Conservation (phyloP, 2,113 vertebrate species). For the Zosterops hypoxanthus region DNA sequence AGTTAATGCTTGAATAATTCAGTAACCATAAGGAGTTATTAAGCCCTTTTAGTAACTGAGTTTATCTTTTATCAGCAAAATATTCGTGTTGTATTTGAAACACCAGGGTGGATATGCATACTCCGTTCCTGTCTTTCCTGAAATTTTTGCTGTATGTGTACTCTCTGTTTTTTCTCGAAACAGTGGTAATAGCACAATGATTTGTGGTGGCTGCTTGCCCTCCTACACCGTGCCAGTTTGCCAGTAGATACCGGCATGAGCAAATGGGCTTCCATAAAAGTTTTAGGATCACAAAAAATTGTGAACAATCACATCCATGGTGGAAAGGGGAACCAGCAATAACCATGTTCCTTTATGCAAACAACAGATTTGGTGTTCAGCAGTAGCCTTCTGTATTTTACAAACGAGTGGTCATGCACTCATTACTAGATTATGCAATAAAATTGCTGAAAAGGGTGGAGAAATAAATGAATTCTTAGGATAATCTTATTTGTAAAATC, state of each 20-base stretch:
- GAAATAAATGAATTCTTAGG: not conserved
- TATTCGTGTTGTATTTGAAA: not conserved
- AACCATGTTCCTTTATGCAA: not conserved
- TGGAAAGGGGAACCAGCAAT: not conserved
- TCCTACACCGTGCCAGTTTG: not conserved
- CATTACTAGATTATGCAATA: not conserved
- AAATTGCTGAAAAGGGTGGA: not conserved
- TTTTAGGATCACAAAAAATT: not conserved
- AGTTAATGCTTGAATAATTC: not conserved
- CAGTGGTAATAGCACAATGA: not conserved
- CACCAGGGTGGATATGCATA: not conserved
- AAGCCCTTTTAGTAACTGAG: not conserved
- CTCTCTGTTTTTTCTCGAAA: not conserved
- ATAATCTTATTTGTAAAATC: not conserved
- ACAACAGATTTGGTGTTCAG: not conserved
- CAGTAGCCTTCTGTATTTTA: not conserved
- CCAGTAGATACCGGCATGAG: not conserved
- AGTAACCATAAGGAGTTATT: not conserved
- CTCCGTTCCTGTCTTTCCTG: not conserved
- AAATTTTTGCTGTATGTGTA: fast-evolving
- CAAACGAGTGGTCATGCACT: not conserved
- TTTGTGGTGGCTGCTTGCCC: not conserved
- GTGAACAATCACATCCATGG: not conserved
- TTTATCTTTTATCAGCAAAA: not conserved
- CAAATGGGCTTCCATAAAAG: not conserved